These are phyloP conservation scores for Heterohyrax brucei DNA, from an alignment of 2,797 vertebrate genomes.

Conservation along the genomic window DNA sequence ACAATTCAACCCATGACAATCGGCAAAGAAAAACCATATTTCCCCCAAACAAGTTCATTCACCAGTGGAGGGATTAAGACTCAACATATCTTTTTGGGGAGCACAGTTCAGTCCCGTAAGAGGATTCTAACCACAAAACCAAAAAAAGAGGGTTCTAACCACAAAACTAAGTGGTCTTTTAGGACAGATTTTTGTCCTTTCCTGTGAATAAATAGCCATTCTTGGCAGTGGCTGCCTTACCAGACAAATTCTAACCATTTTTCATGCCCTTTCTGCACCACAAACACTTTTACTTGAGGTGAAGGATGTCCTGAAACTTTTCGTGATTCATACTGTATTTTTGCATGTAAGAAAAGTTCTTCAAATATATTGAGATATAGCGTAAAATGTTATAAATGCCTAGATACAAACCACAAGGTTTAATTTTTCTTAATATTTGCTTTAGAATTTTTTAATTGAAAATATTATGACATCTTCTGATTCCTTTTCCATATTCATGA, in stretches of 20 bases:
- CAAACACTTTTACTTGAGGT: neutral
- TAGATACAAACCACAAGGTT: neutral
- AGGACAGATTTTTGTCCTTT: neutral
- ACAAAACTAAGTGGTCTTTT: neutral
- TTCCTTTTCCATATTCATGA: neutral
- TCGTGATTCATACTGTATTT: neutral
- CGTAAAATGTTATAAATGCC: neutral
- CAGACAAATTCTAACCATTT: neutral
- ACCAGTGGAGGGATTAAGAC: neutral
- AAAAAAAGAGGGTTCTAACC: neutral
- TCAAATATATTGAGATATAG: neutral
- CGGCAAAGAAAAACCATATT: neutral
- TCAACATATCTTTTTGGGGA: neutral
- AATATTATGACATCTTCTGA: neutral
- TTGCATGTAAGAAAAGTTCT: neutral
- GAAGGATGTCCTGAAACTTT: neutral
- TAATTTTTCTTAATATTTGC: neutral
- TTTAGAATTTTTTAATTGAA: neutral
- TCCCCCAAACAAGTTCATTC: neutral
- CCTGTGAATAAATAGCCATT: conserved; percentile 3
- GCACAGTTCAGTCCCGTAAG: neutral
- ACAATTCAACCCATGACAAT: neutral
- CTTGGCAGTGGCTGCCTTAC: neutral
- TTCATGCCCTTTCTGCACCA: neutral
- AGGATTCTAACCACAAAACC: neutral